These are phyloP conservation scores for Agapetus fuscipes DNA, from an alignment of 2,888 invertebrate genomes.

Conservation along the genomic window DNA sequence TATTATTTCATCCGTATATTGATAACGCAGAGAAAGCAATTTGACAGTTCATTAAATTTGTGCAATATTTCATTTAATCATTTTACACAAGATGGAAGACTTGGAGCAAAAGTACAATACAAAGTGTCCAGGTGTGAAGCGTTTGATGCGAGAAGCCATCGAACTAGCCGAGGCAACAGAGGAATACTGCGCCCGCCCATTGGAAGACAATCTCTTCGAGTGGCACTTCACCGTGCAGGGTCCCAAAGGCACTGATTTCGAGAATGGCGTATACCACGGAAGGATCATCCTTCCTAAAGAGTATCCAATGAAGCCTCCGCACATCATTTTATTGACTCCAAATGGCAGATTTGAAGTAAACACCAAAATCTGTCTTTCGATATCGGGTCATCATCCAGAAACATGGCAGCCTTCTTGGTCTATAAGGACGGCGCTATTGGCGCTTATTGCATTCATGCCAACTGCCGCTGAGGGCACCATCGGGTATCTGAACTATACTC, in stretches of 20 bases:
- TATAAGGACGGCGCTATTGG: slow-evolving; percentile 83
- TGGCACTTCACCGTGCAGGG: slow-evolving; percentile 96
- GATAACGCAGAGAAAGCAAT: background rate
- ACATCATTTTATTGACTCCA: slow-evolving; percentile 85
- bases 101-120: slow-evolving; percentile 42
- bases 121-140: slow-evolving; percentile 73
- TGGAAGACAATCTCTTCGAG: slow-evolving; percentile 93
- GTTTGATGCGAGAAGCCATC: slow-evolving; percentile 84
- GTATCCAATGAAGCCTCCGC: slow-evolving; percentile 96
- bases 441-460: slow-evolving; percentile 91
- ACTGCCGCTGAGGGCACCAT: slow-evolving; percentile 83
- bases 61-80: slow-evolving; percentile 2
- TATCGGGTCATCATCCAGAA: slow-evolving; percentile 95
- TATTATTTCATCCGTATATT: background rate
- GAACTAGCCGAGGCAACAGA: slow-evolving; percentile 82
- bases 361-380: slow-evolving; percentile 91
- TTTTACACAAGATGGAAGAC: slow-evolving; percentile 34
- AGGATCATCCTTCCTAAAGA: slow-evolving; percentile 85
- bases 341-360: slow-evolving; percentile 90
- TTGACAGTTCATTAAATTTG: slow-evolving; percentile 11
- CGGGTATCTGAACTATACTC: slow-evolving; percentile 80
- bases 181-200: slow-evolving; percentile 79
- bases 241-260: slow-evolving; percentile 80
- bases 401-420: slow-evolving; percentile 98
- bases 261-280: slow-evolving; percentile 86